Evolutionary conservation across 2,797 vertebrate species (phyloP).

Genomic region (Acrossocheilus wenchowensis): DNA sequence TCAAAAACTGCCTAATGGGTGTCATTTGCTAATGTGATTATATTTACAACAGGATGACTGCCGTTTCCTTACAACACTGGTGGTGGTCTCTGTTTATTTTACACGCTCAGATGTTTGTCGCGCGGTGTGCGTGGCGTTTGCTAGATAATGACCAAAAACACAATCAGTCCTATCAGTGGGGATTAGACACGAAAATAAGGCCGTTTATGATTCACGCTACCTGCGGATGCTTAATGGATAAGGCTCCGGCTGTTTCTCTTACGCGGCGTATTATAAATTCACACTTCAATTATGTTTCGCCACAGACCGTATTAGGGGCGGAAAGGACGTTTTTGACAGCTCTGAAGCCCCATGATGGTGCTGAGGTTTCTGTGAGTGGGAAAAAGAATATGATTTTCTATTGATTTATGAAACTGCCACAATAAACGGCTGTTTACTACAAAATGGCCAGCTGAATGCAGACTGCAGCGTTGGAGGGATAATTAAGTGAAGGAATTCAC

Average conservation of each 20-base stretch:
- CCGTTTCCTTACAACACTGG: constrained; percentile 23
- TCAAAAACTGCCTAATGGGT: constrained; percentile 62
- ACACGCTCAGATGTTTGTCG: constrained; percentile 73
- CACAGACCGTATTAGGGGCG: constrained; percentile 24
- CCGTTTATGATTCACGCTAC: constrained; percentile 79
- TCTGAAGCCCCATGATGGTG: constrained; percentile 40
- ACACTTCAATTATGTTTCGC: constrained; percentile 48
- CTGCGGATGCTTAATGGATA: constrained; percentile 75
- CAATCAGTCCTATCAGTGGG: constrained; percentile 76
- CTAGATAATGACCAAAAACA: constrained; percentile 77
- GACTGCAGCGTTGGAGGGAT: neutral
- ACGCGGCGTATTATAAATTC: constrained; percentile 40
- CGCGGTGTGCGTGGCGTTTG: constrained; percentile 72
- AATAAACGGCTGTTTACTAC: constrained; percentile 44
- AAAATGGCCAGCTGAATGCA: neutral
- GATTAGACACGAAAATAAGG: constrained; percentile 71
- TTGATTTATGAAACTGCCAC: constrained; percentile 52
- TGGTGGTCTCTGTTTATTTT: constrained; percentile 72
- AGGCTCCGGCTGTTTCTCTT: constrained; percentile 55
- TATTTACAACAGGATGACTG: constrained; percentile 47
- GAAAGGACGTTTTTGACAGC: constrained; percentile 43
- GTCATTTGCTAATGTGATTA: constrained; percentile 60
- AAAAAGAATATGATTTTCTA: constrained; percentile 42
- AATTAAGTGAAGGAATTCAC: neutral
- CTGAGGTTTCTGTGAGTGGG: neutral